Evolutionary conservation across 2,888 invertebrate species (phyloP).

Genomic region (Drosophila meridionalis): DNA sequence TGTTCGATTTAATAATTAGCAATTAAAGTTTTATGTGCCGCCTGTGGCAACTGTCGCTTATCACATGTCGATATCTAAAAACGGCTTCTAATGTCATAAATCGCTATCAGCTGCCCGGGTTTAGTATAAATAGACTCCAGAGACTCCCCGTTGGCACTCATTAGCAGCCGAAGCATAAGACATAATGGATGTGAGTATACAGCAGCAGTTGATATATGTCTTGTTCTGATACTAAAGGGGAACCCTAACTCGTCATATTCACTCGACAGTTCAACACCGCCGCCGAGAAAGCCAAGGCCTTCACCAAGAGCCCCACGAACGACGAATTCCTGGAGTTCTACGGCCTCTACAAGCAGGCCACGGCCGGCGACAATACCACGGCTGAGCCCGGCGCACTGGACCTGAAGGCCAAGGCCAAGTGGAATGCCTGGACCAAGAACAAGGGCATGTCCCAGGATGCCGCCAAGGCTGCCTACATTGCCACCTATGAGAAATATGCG

Average conservation of each 20-base stretch:
- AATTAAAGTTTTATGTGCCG: constrained; percentile 45
- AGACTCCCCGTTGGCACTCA: constrained; percentile 39
- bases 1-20: constrained; percentile 18
- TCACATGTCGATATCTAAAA: constrained; percentile 49
- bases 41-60: constrained; percentile 25
- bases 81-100: constrained; percentile 33
- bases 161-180: constrained; percentile 31
- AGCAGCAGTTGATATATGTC: background rate
- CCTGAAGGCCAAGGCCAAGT: constrained; percentile 96
- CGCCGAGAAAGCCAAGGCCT: constrained; percentile 90
- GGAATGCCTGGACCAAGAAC: constrained; percentile 94
- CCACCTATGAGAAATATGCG: constrained; percentile 87
- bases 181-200: constrained; percentile 69
- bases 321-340: constrained; percentile 93
- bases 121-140: constrained; percentile 40
- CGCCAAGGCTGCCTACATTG: constrained; percentile 93
- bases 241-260: background rate
- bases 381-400: constrained; percentile 94
- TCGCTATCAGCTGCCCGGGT: constrained; percentile 31
- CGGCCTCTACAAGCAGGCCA: constrained; percentile 93
- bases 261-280: constrained; percentile 89
- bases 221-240: background rate
- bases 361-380: constrained; percentile 91
- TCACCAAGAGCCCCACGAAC: constrained; percentile 92
- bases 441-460: constrained; percentile 92